phyloP scores from a whole-genome alignment of 37 sponge, comb jelly and placozoan species.

The Halisarca cf. caerulea region DNA sequence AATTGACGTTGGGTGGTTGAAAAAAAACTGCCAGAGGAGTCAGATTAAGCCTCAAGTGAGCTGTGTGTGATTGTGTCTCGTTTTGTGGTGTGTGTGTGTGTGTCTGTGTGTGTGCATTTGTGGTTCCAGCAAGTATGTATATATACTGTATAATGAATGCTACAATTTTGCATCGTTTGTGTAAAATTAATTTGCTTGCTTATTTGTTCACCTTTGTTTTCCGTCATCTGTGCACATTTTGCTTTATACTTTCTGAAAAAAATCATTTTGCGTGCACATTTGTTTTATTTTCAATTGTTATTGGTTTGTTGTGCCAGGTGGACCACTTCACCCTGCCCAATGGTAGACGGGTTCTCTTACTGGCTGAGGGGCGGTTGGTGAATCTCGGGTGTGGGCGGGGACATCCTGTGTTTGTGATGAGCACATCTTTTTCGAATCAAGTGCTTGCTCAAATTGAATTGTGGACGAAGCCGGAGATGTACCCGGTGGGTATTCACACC shows the following conservation, averaged over 20 bases:
- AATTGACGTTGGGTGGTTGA: neutral
- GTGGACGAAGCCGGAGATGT: conserved; percentile 28
- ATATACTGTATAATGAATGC: too few relatives aligned
- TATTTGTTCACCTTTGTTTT: too few relatives aligned
- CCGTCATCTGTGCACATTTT: too few relatives aligned
- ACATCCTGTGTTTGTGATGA: conserved; percentile 54
- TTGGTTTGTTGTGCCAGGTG: neutral
- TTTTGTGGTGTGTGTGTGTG: too few relatives aligned
- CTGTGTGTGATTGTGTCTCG: too few relatives aligned
- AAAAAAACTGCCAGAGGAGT: conserved; percentile 23
- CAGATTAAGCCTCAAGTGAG: conserved; percentile 62
- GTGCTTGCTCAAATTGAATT: conserved; percentile 44
- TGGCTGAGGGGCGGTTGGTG: conserved; percentile 36
- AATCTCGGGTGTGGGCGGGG: conserved; percentile 41
- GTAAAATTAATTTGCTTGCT: too few relatives aligned
- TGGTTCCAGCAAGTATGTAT: too few relatives aligned
- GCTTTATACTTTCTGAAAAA: too few relatives aligned
- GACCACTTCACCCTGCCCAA: conserved; percentile 8
- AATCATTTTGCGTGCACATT: too few relatives aligned
- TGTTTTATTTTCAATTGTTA: too few relatives aligned
- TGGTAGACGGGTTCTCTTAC: conserved; percentile 20
- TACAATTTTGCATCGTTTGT: too few relatives aligned
- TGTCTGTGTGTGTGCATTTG: too few relatives aligned
- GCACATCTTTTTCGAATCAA: conserved; percentile 51
- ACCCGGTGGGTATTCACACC: conserved; percentile 25